Percentiles rank a stretch among this genome's conserved stretches.
These are phyloP conservation scores for Ceratina australensis DNA, from an alignment of 1,140 invertebrate genomes.

Conservation along the genomic window DNA sequence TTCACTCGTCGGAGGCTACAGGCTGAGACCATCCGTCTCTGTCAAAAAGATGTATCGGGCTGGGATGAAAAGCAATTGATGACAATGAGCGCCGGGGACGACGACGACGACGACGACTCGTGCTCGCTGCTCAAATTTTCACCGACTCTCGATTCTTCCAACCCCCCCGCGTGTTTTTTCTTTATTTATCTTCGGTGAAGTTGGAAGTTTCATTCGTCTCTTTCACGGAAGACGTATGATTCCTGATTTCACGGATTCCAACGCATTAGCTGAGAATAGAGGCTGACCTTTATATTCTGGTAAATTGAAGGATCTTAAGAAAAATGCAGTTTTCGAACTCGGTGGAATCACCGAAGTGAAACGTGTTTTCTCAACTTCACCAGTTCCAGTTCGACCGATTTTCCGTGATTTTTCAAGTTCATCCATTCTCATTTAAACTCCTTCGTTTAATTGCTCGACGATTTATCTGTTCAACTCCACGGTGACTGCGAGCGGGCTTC, in stretches of 20 bases:
- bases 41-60: slow-evolving; percentile 4
- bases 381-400: too few species aligned
- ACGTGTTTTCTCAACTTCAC: too few species aligned
- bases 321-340: not conserved
- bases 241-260: not conserved
- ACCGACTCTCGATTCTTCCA: not conserved
- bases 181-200: slow-evolving; percentile 6
- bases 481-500: too few species aligned
- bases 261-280: slow-evolving; percentile 8
- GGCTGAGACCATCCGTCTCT: slow-evolving; percentile 7
- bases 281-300: not conserved
- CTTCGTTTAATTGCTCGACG: too few species aligned
- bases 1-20: not conserved
- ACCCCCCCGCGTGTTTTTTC: too few species aligned
- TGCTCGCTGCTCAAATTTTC: not conserved
- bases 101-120: not conserved
- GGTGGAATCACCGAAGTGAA: not conserved
- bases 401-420: too few species aligned
- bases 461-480: too few species aligned
- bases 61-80: not conserved
- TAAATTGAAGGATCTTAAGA: not conserved
- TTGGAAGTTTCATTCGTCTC: slow-evolving; percentile 26
- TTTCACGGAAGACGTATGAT: slow-evolving; percentile 34
- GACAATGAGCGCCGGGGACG: slow-evolving; percentile 12
- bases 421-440: too few species aligned